Base-by-base conservation (phyloP, 2,113 vertebrate species). In the Myodes glareolus region DNA sequence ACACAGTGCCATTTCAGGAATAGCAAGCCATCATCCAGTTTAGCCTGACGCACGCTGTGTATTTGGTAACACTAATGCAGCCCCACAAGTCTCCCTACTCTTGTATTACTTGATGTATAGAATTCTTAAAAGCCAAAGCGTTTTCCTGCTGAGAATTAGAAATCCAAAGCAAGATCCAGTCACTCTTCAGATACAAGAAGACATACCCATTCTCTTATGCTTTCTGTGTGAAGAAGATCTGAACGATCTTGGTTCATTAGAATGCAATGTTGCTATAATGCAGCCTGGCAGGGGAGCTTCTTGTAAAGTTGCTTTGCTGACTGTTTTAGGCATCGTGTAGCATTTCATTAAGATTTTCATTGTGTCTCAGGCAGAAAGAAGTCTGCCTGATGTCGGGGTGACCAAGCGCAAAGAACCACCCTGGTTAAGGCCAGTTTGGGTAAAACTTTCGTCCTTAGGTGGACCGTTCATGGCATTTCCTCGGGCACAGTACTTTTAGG, bases 121-220 rank as follows among this genome's bases (percentile, higher is more conserved):
- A 88, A 76, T 84, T 75, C 76, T 90, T 77, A 67, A 90, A 93
- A 95, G 68, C 93, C 36, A 90, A 82, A 61, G 58, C 13, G 39
- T 73, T 90, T 94, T 33, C 27, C 39, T 92, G 11, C 29, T 90
- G 9, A 72, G 67, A 61, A 61, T 52, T 90, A 78, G 87, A 96
- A 78, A 84, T 87, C 73, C 19, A 85, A 88, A 88, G 42, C 36
- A 55, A 90, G 87, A 80, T 92, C n/a, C 4, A 36, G 89, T 91
- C 72, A 88, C 10, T 33, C n/a, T 93, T 82, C 36, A 80, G 70
- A 94, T 73, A 21, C 61, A 94, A 92, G 88, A 88, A 90, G 80
- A 73, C 65, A 61, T 3, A 7, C 39, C n/a, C 25, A 63, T 42
- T 61, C 23, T 70, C 82, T 75, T 21, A 4, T 67, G 16, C 91